Evolutionary conservation across 2,113 vertebrate species (phyloP).

Genomic region (Pica pica): DNA sequence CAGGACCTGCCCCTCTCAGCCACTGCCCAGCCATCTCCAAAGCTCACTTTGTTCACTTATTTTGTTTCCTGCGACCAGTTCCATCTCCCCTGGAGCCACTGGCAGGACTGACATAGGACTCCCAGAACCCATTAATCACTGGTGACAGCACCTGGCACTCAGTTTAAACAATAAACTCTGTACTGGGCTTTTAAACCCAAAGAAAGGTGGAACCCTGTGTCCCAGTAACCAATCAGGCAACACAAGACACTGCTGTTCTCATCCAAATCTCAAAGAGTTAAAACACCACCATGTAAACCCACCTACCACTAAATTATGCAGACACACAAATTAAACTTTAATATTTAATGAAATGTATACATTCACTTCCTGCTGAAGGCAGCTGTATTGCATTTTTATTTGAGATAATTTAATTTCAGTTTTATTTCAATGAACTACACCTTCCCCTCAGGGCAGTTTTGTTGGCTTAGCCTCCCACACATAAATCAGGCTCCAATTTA

Average conservation of each 20-base stretch:
- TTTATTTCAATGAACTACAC: constrained; percentile 77
- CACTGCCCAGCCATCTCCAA: background rate
- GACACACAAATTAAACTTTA: constrained; percentile 78
- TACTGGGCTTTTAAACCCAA: background rate
- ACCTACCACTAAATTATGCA: constrained; percentile 36
- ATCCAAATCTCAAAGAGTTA: background rate
- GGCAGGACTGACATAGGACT: background rate
- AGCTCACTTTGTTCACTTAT: background rate
- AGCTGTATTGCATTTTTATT: constrained; percentile 78
- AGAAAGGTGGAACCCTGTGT: background rate
- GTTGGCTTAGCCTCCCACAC: constrained; percentile 63
- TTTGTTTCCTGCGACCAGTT: background rate
- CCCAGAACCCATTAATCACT: background rate
- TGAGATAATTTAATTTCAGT: constrained; percentile 81
- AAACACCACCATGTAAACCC: background rate
- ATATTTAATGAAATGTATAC: constrained; percentile 88
- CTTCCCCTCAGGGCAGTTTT: constrained; percentile 69
- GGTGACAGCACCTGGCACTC: background rate
- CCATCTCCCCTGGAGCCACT: background rate
- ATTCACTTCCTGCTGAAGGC: constrained; percentile 81
- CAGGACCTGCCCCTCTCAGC: background rate
- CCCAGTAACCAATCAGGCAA: background rate
- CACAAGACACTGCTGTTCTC: background rate
- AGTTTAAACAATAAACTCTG: background rate
- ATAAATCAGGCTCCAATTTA: constrained; percentile 77